Evolutionary conservation across 2,888 invertebrate species (phyloP), one percentile per base, ranked within the genome.

Genomic region (Crossocerus cetratus): DNA sequence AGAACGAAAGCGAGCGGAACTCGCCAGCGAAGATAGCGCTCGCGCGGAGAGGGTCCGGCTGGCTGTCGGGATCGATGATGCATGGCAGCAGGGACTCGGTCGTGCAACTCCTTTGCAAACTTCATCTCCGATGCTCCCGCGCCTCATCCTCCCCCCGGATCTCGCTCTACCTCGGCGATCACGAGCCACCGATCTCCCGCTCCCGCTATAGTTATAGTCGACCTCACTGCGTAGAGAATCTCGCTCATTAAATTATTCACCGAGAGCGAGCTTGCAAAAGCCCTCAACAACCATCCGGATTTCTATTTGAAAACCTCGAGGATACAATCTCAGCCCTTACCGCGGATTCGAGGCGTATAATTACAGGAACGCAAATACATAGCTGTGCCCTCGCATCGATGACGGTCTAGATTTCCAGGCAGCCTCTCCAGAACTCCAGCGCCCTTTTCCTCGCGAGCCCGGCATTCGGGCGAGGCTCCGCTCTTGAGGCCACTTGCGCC

Each of bases 1-100:
- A 66, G 68, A 83, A 72, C 76, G 72, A 73, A 73, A 70, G 66
- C 67, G 71, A 71, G 56, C 57, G 72, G 66, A 64, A 77, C 63
- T 72, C 70, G 62, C 64, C 69, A 69, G 72, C 53, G 64, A 58
- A 65, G 78, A 69, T n/a, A 60, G 74, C 44, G n/a, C n/a, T n/a
- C n/a, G n/a, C 59, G 53, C 32, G 64, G 54, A 49, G 58, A 32
- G 13, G 32, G 71, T 71, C 70, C 65, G 69, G 62, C 58, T 23
- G 77, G 82, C 86, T 86, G 86, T 87, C 87, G 78, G 76, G 80
- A 80, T 81, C 82, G 86, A 87, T 88, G 88, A 88, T 88, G 84
- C 87, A 88, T 87, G 85, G 81, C 83, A 83, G 83, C 83, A 74
- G 73, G 81, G 78, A 81, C 69, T 80, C 72, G 77, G 75, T 84